These are phyloP conservation scores for Silurus aristotelis DNA, from an alignment of 2,797 vertebrate genomes.

Conservation along the genomic window DNA sequence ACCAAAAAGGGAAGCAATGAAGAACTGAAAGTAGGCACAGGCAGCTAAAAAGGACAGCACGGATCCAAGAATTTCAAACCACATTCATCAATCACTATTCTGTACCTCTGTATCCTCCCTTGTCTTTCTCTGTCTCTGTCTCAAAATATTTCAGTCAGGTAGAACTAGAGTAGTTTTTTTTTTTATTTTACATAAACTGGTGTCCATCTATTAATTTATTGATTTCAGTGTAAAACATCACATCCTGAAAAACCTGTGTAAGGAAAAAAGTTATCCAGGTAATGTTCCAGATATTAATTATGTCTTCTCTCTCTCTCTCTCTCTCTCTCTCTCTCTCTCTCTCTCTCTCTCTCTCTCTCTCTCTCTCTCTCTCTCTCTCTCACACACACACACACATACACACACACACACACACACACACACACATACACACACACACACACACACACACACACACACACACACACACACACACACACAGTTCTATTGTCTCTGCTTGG, in stretches of 20 bases:
- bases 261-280: not conserved
- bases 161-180: not conserved
- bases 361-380: not conserved
- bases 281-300: not conserved
- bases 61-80: slow-evolving; percentile 28
- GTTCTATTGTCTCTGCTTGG: slow-evolving; percentile 52
- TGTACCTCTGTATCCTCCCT: not conserved
- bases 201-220: not conserved
- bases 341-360: not conserved
- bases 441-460: slow-evolving; percentile 41
- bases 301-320: not conserved
- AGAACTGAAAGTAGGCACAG: not conserved
- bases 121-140: not conserved
- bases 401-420: slow-evolving; percentile 42
- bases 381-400: slow-evolving; percentile 41
- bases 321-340: not conserved
- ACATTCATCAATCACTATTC: slow-evolving; percentile 35
- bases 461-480: slow-evolving; percentile 42
- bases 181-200: not conserved
- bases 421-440: slow-evolving; percentile 44
- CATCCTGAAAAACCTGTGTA: not conserved
- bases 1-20: not conserved
- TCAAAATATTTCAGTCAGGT: not conserved
- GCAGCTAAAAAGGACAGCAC: slow-evolving; percentile 21
- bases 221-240: not conserved